phyloP scores from a whole-genome alignment of 2,888 invertebrate species.

The Piscicola geometra region DNA sequence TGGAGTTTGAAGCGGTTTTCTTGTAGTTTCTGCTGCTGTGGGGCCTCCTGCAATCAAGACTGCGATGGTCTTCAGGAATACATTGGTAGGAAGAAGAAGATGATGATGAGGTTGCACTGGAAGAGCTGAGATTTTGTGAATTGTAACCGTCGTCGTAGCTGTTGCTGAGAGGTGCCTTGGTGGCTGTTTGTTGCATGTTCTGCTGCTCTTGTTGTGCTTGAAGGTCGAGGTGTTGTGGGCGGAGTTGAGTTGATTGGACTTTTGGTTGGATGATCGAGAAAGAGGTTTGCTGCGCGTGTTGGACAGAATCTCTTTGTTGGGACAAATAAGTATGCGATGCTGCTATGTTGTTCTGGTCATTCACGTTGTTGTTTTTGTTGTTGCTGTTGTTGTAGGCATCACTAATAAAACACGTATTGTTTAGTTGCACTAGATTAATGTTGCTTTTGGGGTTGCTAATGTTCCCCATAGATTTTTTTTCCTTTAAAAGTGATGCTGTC shows the following conservation, averaged over 20 bases:
- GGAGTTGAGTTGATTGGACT: no score
- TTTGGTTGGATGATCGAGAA: no score
- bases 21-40: neutral
- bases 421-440: no score
- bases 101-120: constrained; percentile 20
- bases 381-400: no score
- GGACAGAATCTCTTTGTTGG: no score
- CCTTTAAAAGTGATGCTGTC: neutral
- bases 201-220: neutral
- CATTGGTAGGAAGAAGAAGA: constrained; percentile 27
- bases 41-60: neutral
- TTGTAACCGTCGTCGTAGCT: constrained; percentile 32
- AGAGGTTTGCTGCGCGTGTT: no score
- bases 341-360: no score
- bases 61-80: neutral
- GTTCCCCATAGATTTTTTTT: neutral
- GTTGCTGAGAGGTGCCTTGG: neutral
- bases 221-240: no score
- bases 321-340: no score
- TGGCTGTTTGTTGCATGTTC: neutral
- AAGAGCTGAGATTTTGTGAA: constrained; percentile 28
- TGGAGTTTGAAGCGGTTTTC: neutral
- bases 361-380: no score
- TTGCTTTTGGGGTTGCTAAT: no score
- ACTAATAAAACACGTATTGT: no score